Evolutionary conservation across 2,888 invertebrate genomes (phyloP), one percentile per base, ranked within the genome.

Genomic region (Megastigmus dorsalis): DNA sequence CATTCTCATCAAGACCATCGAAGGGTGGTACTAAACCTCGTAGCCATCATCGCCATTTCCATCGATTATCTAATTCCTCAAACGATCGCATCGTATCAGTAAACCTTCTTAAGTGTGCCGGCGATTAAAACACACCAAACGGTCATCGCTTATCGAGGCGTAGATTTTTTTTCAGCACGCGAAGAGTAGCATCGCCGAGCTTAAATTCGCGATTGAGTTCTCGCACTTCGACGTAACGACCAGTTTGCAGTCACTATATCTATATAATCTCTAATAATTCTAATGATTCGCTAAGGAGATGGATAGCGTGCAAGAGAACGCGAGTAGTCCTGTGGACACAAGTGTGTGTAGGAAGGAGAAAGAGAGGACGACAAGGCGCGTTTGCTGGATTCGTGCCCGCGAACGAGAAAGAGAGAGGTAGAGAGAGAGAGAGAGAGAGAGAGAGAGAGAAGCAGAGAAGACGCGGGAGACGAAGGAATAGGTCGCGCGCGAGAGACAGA

Each of bases 251-350:
- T 84, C 84, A 86, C n/a, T n/a, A n/a, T n/a, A n/a, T n/a, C n/a
- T n/a, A 86, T 87, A 85, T 86, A 85, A 85, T 83, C 82, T 82
- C 82, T 83, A 85, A 87, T 86, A 87, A 87, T 86, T 86, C 84
- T 83, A 86, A 86, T 86, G 87, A 87, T 82, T 84, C 82, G 81
- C 80, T 80, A 74, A 60, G 66, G 55, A 23, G 59, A 69, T 48
- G 75, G 69, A n/a, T n/a, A 52, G 66, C 15, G 28, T 10, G 41
- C 5, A 36, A 36, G 15, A 18, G 26, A 33, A 1, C 1, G 20
- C 28, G 38, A n/a, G 9, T 2, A 15, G n/a, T n/a, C n/a, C 1
- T 23, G 15, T 6, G 15, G 66, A 20, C n/a, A 67, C 23, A 26
- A 68, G 52, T n/a, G n/a, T n/a, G n/a, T n/a, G n/a, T n/a, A n/a